These are phyloP conservation scores for Cheilosia impressa DNA, from an alignment of 2,888 invertebrate genomes.

Conservation along the genomic window DNA sequence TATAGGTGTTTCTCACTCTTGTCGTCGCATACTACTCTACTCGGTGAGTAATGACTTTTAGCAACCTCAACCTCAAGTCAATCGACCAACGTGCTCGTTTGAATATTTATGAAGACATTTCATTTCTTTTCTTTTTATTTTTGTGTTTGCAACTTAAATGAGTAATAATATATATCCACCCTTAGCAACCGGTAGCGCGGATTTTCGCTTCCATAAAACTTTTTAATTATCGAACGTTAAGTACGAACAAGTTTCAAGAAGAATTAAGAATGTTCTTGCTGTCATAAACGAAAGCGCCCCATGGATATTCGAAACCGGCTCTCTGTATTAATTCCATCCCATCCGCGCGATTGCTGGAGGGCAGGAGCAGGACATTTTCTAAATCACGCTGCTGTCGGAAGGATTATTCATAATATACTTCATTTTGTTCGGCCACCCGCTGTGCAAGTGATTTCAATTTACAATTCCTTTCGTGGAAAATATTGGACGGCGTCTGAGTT, in stretches of 20 bases:
- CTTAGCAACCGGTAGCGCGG: neutral
- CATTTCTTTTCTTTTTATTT: neutral
- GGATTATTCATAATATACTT: conserved; percentile 46
- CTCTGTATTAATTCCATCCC: conserved; percentile 12
- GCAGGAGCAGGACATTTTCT: conserved; percentile 32
- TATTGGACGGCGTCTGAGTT: neutral
- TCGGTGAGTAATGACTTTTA: neutral
- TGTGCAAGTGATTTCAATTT: conserved; percentile 45
- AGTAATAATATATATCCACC: conserved; percentile 7
- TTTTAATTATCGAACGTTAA: conserved; percentile 68
- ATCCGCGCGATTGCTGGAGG: conserved; percentile 1
- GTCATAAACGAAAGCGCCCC: conserved; percentile 44
- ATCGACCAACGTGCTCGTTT: neutral
- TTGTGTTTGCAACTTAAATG: conserved; percentile 9
- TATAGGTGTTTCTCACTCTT: no score
- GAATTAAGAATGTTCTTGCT: conserved; percentile 50
- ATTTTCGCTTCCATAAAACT: conserved; percentile 46
- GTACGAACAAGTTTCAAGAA: conserved; percentile 45
- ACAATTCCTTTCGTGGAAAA: conserved; percentile 11
- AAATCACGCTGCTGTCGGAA: conserved; percentile 46
- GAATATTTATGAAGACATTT: conserved; percentile 7
- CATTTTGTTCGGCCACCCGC: conserved; percentile 34
- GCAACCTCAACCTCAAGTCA: neutral
- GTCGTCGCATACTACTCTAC: no score
- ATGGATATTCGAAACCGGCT: conserved; percentile 19